Evolutionary conservation across 2,113 vertebrate genomes (phyloP).

Genomic region (Hyperoodon ampullatus): DNA sequence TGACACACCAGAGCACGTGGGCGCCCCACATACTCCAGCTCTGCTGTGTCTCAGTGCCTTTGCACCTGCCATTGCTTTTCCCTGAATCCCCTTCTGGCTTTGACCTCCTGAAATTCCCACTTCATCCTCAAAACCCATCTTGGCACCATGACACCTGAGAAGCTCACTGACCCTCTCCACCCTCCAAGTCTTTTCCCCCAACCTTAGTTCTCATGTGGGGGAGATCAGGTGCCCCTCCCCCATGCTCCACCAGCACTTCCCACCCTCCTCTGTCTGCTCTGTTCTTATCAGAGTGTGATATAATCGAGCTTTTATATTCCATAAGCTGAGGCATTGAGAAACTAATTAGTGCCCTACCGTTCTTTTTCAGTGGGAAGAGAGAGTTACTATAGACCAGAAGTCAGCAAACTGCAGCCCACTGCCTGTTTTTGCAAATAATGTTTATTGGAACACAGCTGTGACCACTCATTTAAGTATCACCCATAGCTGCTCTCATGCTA

Average conservation of each 20-base stretch:
- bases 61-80: background rate
- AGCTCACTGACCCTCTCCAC: background rate
- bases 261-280: background rate
- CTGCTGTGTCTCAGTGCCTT: fast-evolving
- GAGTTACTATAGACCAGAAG: background rate
- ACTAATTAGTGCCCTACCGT: background rate
- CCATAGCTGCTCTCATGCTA: background rate
- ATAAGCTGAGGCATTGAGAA: background rate
- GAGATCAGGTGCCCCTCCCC: background rate
- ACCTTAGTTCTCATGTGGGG: background rate
- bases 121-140: background rate
- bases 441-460: background rate
- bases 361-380: background rate
- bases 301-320: background rate
- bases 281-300: background rate
- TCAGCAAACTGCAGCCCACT: background rate
- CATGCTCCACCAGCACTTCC: background rate
- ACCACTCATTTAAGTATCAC: fast-evolving
- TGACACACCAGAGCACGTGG: fast-evolving
- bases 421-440: background rate
- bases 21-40: background rate
- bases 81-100: background rate
- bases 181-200: background rate
- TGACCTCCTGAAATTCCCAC: background rate
- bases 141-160: background rate